phyloP scores from a whole-genome alignment of 2,888 invertebrate species.

The Eristalinus sepulchralis region DNA sequence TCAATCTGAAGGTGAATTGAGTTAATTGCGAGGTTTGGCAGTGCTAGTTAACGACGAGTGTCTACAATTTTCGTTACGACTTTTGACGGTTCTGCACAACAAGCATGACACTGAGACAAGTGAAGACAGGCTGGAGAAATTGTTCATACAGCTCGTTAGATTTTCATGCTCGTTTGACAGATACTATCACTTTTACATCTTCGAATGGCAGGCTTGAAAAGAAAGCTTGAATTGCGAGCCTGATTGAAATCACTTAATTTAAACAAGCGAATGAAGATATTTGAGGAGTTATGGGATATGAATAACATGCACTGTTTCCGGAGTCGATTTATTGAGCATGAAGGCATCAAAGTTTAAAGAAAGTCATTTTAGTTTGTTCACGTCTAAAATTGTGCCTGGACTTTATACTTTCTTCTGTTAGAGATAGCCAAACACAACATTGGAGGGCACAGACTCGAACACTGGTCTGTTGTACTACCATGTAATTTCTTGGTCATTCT shows the following conservation, averaged over 20 bases:
- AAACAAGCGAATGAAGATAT: not conserved
- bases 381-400: too few relatives aligned
- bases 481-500: too few relatives aligned
- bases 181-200: not conserved
- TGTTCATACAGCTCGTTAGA: not conserved
- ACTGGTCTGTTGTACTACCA: too few relatives aligned
- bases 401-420: too few relatives aligned
- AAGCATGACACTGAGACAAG: not conserved
- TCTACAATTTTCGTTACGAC: not conserved
- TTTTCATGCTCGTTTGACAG: not conserved
- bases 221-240: not conserved
- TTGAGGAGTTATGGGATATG: not conserved
- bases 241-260: not conserved
- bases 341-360: not conserved
- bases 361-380: too few relatives aligned
- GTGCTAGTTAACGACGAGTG: not conserved
- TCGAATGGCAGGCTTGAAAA: not conserved
- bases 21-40: not conserved
- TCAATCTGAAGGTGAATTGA: not conserved
- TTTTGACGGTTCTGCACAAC: not conserved
- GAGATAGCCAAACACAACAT: too few relatives aligned
- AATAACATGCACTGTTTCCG: not conserved
- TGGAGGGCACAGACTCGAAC: too few relatives aligned
- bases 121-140: not conserved
- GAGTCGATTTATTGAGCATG: not conserved